Evolutionary conservation across 2,113 vertebrate genomes (phyloP), one percentile per base, ranked within the genome.

Genomic region (Eretmochelys imbricata): DNA sequence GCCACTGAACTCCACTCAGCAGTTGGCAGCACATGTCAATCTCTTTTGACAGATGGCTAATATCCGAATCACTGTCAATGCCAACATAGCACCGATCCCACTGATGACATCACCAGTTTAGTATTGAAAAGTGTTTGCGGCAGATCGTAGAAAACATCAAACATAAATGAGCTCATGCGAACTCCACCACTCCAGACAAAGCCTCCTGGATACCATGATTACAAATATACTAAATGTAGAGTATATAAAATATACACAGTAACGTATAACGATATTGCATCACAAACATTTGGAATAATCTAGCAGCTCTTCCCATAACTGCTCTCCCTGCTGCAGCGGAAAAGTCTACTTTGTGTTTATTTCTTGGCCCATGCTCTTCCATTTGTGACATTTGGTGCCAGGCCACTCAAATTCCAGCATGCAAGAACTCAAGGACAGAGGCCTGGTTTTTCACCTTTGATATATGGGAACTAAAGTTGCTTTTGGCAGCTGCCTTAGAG

Each of bases 381-480:
- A 24, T 95, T 95, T 96, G 91, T 94, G 94, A 24, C 13, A 0
- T 59, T 85, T 97, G 97, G 96, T 88, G 91, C 5, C 1, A 5
- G 25, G 90, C 94, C 96, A 93, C 0, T 0, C n/a, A 3, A 82
- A 85, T 84, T 92, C 83, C 83, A 96, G 57, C 20, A 95, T 92
- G 89, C 93, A 95, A 89, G 94, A 13, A 87, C 94, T 96, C 93
- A 90, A 93, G 94, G 96, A 95, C 97, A 97, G 42, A 93, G 92
- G 94, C 89, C 92, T 96, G 89, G 85, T 93, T 10, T 87, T 96
- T 90, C 95, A 92, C 89, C 92, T 94, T 54, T 91, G 94, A 96
- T 76, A 82, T 94, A 96, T 87, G 85, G 92, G 89, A 96, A 83
- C 80, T 89, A 54, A 82, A 93, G 89, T 93, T 91, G 16, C 94